These are phyloP conservation scores for Cryptoblepharus egeriae DNA, from an alignment of 2,797 vertebrate genomes.

Conservation along the genomic window DNA sequence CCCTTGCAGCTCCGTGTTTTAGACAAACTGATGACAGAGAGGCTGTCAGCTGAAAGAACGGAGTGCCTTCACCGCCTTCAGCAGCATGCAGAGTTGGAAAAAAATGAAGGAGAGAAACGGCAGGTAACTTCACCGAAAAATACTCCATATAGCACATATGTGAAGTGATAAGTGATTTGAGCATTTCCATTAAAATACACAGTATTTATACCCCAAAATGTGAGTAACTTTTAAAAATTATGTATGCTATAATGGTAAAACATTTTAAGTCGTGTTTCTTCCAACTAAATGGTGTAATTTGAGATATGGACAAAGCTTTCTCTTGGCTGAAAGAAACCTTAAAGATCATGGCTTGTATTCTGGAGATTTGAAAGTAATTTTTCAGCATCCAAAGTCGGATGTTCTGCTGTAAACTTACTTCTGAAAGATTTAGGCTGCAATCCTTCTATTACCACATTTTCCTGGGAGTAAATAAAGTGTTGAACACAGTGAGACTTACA, in stretches of 20 bases:
- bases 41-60: constrained; percentile 88
- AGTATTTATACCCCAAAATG: not conserved
- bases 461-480: too few relatives aligned
- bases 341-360: too few relatives aligned
- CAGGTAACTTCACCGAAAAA: constrained; percentile 80
- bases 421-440: not conserved
- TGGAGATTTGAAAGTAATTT: not conserved
- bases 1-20: constrained; percentile 85
- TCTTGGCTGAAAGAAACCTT: too few relatives aligned
- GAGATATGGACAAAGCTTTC: not conserved
- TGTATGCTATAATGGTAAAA: too few relatives aligned
- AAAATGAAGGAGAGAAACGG: constrained; percentile 83
- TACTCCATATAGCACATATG: not conserved
- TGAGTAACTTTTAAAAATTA: too few relatives aligned
- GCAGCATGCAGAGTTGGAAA: constrained; percentile 82
- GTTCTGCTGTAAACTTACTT: not conserved
- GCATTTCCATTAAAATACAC: not conserved
- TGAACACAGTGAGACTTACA: too few relatives aligned
- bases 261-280: not conserved
- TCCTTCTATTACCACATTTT: too few relatives aligned
- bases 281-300: not conserved
- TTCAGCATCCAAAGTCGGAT: not conserved
- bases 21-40: constrained; percentile 92
- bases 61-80: constrained; percentile 91
- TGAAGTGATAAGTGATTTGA: not conserved